Evolutionary conservation across 2,797 vertebrate genomes (phyloP), one percentile per base, ranked within the genome.

Genomic region (Eospalax fontanierii): DNA sequence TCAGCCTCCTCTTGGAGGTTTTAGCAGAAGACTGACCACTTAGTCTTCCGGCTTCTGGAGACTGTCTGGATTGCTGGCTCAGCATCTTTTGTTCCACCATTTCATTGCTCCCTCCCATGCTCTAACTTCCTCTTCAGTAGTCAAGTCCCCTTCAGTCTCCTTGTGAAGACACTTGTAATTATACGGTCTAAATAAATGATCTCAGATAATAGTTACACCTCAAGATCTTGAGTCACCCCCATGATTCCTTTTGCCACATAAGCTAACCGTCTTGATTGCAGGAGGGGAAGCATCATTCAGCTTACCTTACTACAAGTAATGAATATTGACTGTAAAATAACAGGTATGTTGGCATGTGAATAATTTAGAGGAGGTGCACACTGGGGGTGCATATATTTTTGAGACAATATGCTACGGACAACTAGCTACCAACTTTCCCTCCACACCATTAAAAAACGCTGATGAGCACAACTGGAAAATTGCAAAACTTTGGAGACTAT

Each of bases 341-440:
- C 5, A 21, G 54, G 38, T 5, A 1, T 0, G 0, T n/a, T 50
- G n/a, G 3, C 65, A 4, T 2, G 35, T 21, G 18, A 63, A 40
- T n/a, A 30, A 71, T 30, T 38, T 63, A 70, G 26, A 61, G 16
- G n/a, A 57, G 7, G 24, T 24, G 3, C 16, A 15, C 19, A 73
- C 0, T 43, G 15, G 22, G 14, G 6, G 1, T n/a, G 43, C 33
- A 21, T 57, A 57, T 79, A 54, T 18, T 75, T 82, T 70, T 91
- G 30, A 54, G 87, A 66, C 73, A 65, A 63, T 2, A 35, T 15
- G 11, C 14, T 35, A 24, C 11, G 10, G 40, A 61, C 22, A 80
- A 24, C 30, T 26, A 38, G 80, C 18, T 75, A 83, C 70, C 18
- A 33, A 2, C 2, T 35, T 16, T 73, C 24, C 21, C 33, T 33